Conservation (phyloP, 2,888 invertebrate genomes). For the Oasisia sp. region DNA sequence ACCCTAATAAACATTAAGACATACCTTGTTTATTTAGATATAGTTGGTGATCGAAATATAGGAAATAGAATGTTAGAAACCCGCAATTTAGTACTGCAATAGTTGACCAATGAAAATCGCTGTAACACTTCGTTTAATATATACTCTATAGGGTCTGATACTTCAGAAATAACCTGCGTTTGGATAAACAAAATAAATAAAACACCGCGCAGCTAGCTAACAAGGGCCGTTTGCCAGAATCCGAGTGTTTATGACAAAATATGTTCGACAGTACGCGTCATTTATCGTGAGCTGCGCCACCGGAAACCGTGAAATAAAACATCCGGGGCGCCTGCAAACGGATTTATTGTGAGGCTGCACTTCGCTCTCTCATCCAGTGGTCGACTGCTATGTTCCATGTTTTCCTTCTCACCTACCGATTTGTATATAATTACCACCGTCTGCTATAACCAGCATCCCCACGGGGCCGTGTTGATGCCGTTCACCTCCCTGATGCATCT, state of each 20-base stretch:
- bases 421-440: slow-evolving; percentile 1
- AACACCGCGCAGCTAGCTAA: neutral
- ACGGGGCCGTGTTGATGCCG: neutral
- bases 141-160: neutral
- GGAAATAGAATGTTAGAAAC: no score
- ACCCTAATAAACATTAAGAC: no score
- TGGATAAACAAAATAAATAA: neutral
- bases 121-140: neutral
- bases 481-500: neutral
- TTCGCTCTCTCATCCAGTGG: neutral
- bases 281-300: neutral
- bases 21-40: no score
- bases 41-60: no score
- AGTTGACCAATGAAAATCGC: no score
- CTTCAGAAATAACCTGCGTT: neutral
- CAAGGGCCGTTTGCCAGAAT: neutral
- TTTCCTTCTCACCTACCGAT: neutral
- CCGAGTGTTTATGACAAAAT: neutral
- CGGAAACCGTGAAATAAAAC: neutral
- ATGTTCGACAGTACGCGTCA: neutral
- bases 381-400: neutral
- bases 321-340: neutral
- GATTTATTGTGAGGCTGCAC: neutral
- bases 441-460: neutral
- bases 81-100: no score